Conservation (phyloP, 2,888 invertebrate genomes). For the Nycteola revayana region DNA sequence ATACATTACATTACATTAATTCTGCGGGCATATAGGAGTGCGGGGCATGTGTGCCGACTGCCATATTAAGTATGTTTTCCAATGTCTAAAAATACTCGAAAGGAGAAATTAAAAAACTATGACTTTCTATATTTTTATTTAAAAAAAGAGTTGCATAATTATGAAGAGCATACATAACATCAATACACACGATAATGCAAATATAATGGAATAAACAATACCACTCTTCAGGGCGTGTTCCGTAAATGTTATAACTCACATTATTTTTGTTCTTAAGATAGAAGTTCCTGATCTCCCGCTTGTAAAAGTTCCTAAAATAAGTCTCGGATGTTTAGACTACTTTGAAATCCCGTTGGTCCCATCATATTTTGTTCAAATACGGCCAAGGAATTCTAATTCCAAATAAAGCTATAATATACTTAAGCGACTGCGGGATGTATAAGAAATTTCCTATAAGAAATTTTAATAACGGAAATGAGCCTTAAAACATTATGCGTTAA, state of each 20-base stretch:
- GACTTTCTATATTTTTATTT: slow-evolving; percentile 39
- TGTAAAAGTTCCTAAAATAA: slow-evolving; percentile 26
- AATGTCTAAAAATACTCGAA: too few species aligned
- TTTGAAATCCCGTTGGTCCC: slow-evolving; percentile 37
- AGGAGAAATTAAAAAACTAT: neutral
- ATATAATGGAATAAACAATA: slow-evolving; percentile 63
- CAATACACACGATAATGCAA: slow-evolving; percentile 64
- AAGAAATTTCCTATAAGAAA: neutral
- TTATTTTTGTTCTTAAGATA: slow-evolving; percentile 13
- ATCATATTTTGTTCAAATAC: slow-evolving; percentile 19
- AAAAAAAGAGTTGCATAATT: slow-evolving; percentile 53
- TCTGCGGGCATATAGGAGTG: too few species aligned
- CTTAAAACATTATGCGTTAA: slow-evolving; percentile 33
- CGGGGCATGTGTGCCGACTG: too few species aligned
- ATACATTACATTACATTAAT: too few species aligned
- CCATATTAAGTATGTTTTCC: too few species aligned
- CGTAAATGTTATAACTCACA: slow-evolving; percentile 34
- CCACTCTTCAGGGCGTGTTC: slow-evolving; percentile 43
- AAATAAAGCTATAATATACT: slow-evolving; percentile 10
- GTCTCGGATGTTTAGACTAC: slow-evolving; percentile 27
- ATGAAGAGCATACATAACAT: slow-evolving; percentile 58
- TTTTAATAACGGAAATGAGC: slow-evolving; percentile 36
- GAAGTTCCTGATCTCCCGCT: slow-evolving; percentile 8
- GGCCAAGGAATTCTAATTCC: slow-evolving; percentile 14
- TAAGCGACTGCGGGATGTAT: slow-evolving; percentile 3